Evolutionary conservation across 2,888 invertebrate genomes (phyloP).

Genomic region (Trichogramma evanescens): DNA sequence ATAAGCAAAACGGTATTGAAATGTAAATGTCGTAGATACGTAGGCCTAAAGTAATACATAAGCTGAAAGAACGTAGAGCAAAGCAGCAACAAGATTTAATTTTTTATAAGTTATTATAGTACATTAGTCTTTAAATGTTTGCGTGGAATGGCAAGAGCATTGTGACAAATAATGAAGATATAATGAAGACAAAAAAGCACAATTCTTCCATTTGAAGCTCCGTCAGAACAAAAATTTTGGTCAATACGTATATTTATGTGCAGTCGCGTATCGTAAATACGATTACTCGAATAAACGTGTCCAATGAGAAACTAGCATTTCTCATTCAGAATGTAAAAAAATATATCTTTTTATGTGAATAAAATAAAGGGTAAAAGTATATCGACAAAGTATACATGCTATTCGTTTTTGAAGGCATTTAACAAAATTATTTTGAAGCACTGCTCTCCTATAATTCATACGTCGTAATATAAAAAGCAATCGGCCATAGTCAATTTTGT

Average conservation of each 20-base stretch:
- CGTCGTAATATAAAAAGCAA: constrained; percentile 38
- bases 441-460: constrained; percentile 23
- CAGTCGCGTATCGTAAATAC: constrained; percentile 31
- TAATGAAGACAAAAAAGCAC: not conserved
- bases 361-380: constrained; percentile 30
- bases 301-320: too few relatives aligned
- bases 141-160: too few relatives aligned
- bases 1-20: too few relatives aligned
- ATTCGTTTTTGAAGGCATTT: constrained; percentile 18
- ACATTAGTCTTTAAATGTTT: too few relatives aligned
- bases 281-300: not conserved
- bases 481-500: constrained; percentile 46
- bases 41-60: too few relatives aligned
- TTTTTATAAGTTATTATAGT: too few relatives aligned
- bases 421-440: constrained; percentile 26
- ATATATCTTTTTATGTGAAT: not conserved
- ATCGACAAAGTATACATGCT: constrained; percentile 11
- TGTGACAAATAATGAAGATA: too few relatives aligned
- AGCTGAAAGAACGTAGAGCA: too few relatives aligned
- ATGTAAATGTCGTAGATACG: too few relatives aligned
- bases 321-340: not conserved
- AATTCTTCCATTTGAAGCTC: constrained; percentile 8
- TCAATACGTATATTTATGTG: constrained; percentile 30
- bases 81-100: too few relatives aligned
- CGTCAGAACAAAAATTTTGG: constrained; percentile 28